Evolutionary conservation across 2,888 invertebrate genomes (phyloP), one percentile per base, ranked within the genome.

Genomic region (Stramonita haemastoma): DNA sequence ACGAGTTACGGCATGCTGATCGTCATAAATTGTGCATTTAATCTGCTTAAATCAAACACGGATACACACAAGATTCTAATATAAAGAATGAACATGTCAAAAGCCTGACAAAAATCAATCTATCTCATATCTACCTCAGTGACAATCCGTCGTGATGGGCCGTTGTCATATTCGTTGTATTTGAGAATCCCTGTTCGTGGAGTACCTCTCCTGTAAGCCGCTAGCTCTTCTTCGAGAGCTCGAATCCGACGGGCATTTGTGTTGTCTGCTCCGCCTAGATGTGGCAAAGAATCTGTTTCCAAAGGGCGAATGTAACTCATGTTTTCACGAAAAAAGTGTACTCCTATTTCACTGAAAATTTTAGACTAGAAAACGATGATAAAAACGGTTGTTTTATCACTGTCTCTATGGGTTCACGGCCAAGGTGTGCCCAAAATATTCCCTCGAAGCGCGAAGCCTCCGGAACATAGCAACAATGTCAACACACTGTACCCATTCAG

Each of bases 391-490:
- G 56, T 36, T 86, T 79, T 70, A 57, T 26, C 86, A 86, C 89
- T 70, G 79, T 87, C 89, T 89, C 87, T 70, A 88, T 66, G 83
- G 83, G 84, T 46, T 83, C 87, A 60, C 34, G n/a, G 56, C 70
- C 34, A 90, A 83, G 90, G 90, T 90, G 87, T 83, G 81, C 83
- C 89, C 83, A 88, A 90, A 87, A 90, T 89, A 90, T 87, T 87
- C 57, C 81, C 66, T 73, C 73, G 60, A 88, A 84, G 60, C 88
- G 60, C 88, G 57, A 66, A 32, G 73, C 29, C 6, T n/a, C n/a
- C 34, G 88, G 34, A 81, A 87, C 92, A 91, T 92, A 92, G 92
- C 92, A 92, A 92, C 92, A 91, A 46, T 57, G 85, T 86, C 90
- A 90, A 90, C 90, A 90, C 66, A 57, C 60, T 86, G 86, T 29